Evolutionary conservation across 2,888 invertebrate genomes (phyloP).

Genomic region (Furcula furcula): DNA sequence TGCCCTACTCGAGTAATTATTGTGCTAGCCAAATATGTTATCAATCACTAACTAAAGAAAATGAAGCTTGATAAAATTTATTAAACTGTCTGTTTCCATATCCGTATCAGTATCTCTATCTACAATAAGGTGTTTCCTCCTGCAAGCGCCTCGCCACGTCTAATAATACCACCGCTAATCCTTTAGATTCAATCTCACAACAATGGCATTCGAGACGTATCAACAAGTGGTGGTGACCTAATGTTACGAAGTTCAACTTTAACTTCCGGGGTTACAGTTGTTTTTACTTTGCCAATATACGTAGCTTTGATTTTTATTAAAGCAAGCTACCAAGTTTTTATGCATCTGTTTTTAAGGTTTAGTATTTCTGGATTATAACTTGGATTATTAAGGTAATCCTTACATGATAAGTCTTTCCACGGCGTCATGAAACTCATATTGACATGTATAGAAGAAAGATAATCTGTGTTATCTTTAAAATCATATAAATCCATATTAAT

Average conservation of each 20-base stretch:
- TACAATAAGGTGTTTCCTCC: constrained; percentile 9
- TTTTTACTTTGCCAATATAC: constrained; percentile 8
- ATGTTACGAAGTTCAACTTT: constrained; percentile 9
- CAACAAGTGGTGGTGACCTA: constrained; percentile 33
- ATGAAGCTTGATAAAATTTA: too few species aligned
- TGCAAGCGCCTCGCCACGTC: constrained; percentile 14
- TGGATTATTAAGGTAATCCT: too few species aligned
- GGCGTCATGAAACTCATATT: too few species aligned
- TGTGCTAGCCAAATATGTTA: too few species aligned
- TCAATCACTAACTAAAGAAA: too few species aligned
- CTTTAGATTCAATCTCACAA: constrained; percentile 37
- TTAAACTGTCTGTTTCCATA: too few species aligned
- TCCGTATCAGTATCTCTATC: constrained; percentile 3
- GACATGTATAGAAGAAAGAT: too few species aligned
- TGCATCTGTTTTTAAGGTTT: constrained; percentile 12
- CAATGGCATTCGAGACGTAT: constrained; percentile 22
- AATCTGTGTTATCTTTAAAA: too few species aligned
- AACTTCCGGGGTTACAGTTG: not conserved
- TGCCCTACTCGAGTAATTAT: too few species aligned
- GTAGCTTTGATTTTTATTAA: not conserved
- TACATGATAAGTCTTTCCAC: too few species aligned
- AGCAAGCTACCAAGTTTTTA: constrained; percentile 6
- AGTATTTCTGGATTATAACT: constrained; percentile 8
- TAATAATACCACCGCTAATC: constrained; percentile 35
- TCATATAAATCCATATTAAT: too few species aligned